Percentiles rank a stretch among this genome's conserved stretches.
Conservation (phyloP, 2,888 invertebrate species). For the Phrixothrix hirtus region DNA sequence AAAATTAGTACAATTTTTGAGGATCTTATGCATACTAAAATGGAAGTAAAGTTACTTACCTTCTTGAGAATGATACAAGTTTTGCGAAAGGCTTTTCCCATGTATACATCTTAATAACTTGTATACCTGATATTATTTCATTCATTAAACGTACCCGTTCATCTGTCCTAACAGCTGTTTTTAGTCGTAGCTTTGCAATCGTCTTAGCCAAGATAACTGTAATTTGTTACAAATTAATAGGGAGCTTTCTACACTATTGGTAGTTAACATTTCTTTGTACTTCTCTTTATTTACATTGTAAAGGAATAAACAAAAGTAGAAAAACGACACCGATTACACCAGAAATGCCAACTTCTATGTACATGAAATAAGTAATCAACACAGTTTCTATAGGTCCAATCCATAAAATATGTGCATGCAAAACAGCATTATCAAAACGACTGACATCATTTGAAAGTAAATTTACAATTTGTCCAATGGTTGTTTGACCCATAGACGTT, state of each 20-base stretch:
- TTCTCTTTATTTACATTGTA: constrained; percentile 52
- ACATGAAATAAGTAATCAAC: constrained; percentile 76
- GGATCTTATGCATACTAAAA: too few species aligned
- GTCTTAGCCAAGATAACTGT: constrained; percentile 11
- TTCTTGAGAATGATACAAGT: constrained; percentile 12
- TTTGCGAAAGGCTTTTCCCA: constrained; percentile 16
- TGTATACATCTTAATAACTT: too few species aligned
- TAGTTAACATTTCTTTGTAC: constrained; percentile 30
- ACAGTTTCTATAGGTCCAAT: constrained; percentile 79
- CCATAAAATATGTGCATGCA: constrained; percentile 82
- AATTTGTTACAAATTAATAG: too few species aligned
- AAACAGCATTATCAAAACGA: constrained; percentile 84
- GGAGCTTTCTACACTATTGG: too few species aligned
- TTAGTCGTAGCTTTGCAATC: constrained; percentile 6
- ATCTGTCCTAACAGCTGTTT: constrained; percentile 14
- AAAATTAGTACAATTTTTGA: too few species aligned
- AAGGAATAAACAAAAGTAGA: constrained; percentile 57
- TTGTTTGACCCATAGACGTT: constrained; percentile 76
- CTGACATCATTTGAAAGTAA: too few species aligned
- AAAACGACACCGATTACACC: constrained; percentile 62
- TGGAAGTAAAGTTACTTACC: background rate
- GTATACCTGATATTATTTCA: too few species aligned
- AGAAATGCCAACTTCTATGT: constrained; percentile 63
- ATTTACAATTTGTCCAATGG: constrained; percentile 53
- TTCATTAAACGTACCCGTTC: constrained; percentile 19